Evolutionary conservation across 1,140 invertebrate species (phyloP), one percentile per base, ranked within the genome.

Genomic region (Drosophila repleta): DNA sequence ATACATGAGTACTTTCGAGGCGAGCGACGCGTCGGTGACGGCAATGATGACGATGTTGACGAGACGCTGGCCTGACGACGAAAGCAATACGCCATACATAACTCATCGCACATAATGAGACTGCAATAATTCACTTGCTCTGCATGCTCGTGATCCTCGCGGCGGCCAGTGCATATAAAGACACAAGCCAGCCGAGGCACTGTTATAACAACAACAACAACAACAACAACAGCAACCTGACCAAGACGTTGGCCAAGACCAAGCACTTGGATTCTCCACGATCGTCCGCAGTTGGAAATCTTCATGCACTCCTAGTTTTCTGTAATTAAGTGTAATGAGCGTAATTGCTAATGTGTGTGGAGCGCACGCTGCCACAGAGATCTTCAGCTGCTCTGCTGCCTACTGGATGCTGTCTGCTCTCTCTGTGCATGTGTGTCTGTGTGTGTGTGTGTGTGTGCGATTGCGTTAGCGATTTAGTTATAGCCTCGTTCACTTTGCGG

Each of bases 41-140:
- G 52, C 67, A 56, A 72, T 75, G 73, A 75, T 65, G 73, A 75
- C 68, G 73, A 75, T 71, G 73, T 71, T 87, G 83, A 87, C 83
- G 82, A 88, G 75, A 18, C 69, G 53, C 15, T 66, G 48, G 69
- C 55, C 83, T 87, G 83, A 88, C 83, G 83, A 88, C 83, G 83
- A 91, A 90, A 91, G 90, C 90, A 90, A 91, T 91, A 91, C 90
- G 78, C 79, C 82, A 91, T 76, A 91, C 90, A 91, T 91, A 91
- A 91, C 90, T 91, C 90, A 91, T 91, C 90, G 90, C 90, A 91
- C 90, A 91, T 91, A 91, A 91, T 91, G 90, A 91, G 90, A 91
- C 90, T 91, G 90, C 80, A 90, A 91, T 91, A 91, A 91, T 91
- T 91, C 90, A 91, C 90, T 84, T 89, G 84, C 84, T 89, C 84